Evolutionary conservation across 2,113 vertebrate genomes (phyloP).

Genomic region (Aptenodytes patagonicus): DNA sequence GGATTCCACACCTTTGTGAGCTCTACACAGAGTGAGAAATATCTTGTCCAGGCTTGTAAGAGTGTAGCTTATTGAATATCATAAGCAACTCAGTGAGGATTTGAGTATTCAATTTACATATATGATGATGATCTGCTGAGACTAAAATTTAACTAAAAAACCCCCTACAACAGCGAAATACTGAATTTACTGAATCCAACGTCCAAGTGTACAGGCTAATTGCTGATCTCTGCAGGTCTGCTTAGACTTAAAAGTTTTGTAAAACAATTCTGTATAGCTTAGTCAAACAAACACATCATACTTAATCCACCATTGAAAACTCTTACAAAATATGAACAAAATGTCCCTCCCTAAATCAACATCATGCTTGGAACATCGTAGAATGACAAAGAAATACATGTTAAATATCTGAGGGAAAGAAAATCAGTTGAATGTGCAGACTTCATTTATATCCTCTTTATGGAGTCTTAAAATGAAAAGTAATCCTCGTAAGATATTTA

Average conservation of each 20-base stretch:
- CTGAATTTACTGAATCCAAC: background rate
- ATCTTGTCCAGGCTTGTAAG: constrained; percentile 4
- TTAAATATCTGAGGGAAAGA: background rate
- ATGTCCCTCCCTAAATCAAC: background rate
- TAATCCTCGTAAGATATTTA: background rate
- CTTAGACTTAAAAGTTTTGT: background rate
- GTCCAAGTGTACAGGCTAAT: background rate
- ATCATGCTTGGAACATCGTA: background rate
- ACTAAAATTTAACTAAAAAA: background rate
- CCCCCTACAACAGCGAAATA: background rate
- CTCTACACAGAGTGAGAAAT: background rate
- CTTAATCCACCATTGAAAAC: background rate
- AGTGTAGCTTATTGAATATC: background rate
- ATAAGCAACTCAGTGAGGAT: background rate
- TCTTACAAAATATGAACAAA: background rate
- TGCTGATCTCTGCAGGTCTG: background rate
- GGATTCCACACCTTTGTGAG: constrained; percentile 7
- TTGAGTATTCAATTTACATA: background rate
- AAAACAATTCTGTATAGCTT: background rate
- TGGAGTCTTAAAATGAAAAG: background rate
- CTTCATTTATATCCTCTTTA: background rate
- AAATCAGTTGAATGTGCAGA: background rate
- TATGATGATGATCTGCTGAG: background rate
- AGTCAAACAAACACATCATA: background rate
- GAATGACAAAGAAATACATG: background rate